Percentiles rank a stretch among this genome's conserved stretches.
phyloP scores from a whole-genome alignment of 2,797 vertebrate species.

The Botia kubotai region DNA sequence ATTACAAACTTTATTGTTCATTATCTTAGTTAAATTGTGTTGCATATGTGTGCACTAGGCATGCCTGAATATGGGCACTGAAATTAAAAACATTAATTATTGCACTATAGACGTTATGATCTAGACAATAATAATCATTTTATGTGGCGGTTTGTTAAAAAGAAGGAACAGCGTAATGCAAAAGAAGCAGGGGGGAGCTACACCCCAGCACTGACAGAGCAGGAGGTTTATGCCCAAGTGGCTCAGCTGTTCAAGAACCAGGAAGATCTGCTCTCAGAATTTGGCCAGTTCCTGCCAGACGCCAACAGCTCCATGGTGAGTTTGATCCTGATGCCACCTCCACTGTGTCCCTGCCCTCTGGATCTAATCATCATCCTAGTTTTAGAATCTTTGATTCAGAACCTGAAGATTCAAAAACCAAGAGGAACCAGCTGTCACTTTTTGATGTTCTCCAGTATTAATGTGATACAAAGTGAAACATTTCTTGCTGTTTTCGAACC shows the following conservation, averaged over 20 bases:
- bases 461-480: background rate
- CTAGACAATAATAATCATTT: background rate
- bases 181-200: constrained; percentile 98
- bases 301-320: constrained; percentile 96
- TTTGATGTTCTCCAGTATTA: background rate
- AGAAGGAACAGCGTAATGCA: constrained; percentile 98
- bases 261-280: constrained; percentile 96
- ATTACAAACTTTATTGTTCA: too few relatives aligned
- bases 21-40: too few relatives aligned
- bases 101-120: background rate
- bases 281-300: constrained; percentile 97
- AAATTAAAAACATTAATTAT: too few relatives aligned
- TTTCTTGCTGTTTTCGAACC: constrained; percentile 34
- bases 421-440: too few relatives aligned
- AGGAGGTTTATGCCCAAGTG: constrained; percentile 98
- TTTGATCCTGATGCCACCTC: constrained; percentile 29
- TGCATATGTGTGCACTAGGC: too few relatives aligned
- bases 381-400: background rate
- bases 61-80: too few relatives aligned
- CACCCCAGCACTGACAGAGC: constrained; percentile 93
- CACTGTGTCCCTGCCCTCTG: background rate
- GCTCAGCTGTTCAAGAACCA: constrained; percentile 98
- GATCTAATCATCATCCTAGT: background rate
- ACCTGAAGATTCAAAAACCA: background rate
- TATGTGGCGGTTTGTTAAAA: constrained; percentile 6